Percentiles rank a stretch among this genome's conserved stretches.
phyloP scores from a whole-genome alignment of 2,797 vertebrate genomes.

The Hypotaenidia okinawae region DNA sequence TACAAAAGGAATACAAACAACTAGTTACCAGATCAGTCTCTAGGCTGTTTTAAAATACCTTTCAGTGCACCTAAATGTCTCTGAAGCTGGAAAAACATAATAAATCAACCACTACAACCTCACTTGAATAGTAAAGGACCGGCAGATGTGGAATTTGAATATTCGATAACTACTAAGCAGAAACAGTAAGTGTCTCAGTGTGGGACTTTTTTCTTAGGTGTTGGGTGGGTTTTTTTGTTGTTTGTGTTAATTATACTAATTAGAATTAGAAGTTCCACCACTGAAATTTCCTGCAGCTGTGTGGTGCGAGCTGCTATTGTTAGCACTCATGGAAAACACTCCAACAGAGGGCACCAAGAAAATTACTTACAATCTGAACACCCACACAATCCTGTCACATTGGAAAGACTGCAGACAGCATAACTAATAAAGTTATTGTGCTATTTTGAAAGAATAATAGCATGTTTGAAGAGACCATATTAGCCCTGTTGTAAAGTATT shows the following conservation, averaged over 20 bases:
- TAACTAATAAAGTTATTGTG: conserved; percentile 85
- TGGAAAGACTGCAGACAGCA: conserved; percentile 77
- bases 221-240: background rate
- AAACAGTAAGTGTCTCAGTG: conserved; percentile 57
- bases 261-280: conserved; percentile 75
- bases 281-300: conserved; percentile 75
- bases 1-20: background rate
- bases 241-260: conserved; percentile 79
- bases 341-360: conserved; percentile 78
- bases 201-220: background rate
- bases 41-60: conserved; percentile 16
- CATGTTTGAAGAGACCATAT: conserved; percentile 81
- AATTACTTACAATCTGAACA: conserved; percentile 69
- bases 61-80: conserved; percentile 23
- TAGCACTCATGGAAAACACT: conserved; percentile 54
- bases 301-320: conserved; percentile 54
- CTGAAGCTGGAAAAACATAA: background rate
- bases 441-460: conserved; percentile 82
- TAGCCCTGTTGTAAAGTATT: conserved; percentile 85
- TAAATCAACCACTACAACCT: background rate
- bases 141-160: conserved; percentile 67
- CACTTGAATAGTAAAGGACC: conserved; percentile 26
- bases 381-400: conserved; percentile 73
- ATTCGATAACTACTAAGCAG: conserved; percentile 61
- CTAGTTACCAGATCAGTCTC: background rate